These are phyloP conservation scores for Lepidothrix coronata DNA, from an alignment of 2,113 vertebrate genomes.

Conservation along the genomic window DNA sequence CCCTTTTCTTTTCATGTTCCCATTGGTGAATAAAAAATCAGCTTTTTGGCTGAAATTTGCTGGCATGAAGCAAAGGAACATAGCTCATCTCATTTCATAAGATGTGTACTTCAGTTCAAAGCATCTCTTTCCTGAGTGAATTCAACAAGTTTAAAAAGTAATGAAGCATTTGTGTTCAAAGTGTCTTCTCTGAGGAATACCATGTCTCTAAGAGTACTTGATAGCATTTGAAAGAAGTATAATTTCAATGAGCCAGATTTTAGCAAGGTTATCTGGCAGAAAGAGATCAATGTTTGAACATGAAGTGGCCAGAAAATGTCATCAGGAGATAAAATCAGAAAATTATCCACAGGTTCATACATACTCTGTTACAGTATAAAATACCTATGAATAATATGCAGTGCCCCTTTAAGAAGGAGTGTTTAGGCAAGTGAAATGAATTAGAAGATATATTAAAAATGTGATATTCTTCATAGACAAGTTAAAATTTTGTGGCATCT, in stretches of 20 bases:
- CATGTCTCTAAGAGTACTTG: neutral
- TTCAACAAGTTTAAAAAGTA: neutral
- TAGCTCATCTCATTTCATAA: neutral
- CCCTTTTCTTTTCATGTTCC: neutral
- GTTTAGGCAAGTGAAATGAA: neutral
- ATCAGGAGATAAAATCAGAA: neutral
- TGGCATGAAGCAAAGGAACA: neutral
- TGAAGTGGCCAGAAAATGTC: neutral
- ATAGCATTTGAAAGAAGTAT: neutral
- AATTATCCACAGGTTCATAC: neutral
- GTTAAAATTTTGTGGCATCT: neutral
- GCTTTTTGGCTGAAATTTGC: neutral
- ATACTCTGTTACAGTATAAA: neutral
- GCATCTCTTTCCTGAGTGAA: neutral
- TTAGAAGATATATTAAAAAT: neutral
- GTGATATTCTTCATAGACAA: neutral
- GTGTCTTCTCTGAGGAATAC: neutral
- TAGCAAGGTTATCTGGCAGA: neutral
- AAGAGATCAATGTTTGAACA: neutral
- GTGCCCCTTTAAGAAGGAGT: neutral
- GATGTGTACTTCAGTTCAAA: neutral
- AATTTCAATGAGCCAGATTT: neutral
- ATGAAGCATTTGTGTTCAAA: neutral
- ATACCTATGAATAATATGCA: neutral
- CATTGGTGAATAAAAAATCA: neutral